Base-by-base conservation (phyloP, 2,113 vertebrate genomes). In the Mixornis gularis region DNA sequence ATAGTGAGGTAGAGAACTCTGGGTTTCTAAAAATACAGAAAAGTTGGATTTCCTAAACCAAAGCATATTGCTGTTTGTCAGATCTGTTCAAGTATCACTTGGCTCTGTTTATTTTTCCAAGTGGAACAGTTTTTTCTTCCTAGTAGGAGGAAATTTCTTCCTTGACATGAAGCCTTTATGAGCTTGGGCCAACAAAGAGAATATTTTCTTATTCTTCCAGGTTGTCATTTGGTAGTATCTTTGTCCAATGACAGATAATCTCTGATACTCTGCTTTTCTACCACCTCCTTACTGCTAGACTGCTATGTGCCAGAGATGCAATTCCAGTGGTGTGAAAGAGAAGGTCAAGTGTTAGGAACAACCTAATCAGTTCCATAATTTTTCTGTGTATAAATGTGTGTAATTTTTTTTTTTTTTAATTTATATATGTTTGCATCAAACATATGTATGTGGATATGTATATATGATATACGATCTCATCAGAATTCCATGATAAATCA, bases 231-330 rank as follows among this genome's bases (percentile, higher is more conserved):
- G 40, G 66, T 34, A 62, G 14, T 53, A 24, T 73, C 43, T 70
- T 93, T 71, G 80, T 91, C 38, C 40, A 94, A 90, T 69, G 73
- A 90, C 34, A 94, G 24, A 44, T 85, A 55, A 85, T 85, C 66
- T 92, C 70, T 90, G 83, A 82, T 19, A 52, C 5, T 76, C 55
- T 44, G 15, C 9, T 77, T 92, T 81, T 89, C 84, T 78, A 59
- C 36, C 30, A 58, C 11, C 66, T 83, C 34, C 38, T 81, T 90
- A 41, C 55, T 87, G 51, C 51, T 86, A 65, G 49, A 55, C 16
- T 90, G 22, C 34, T 85, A 55, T 10, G 21, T 70, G 29, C 66
- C 89, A 95, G 44, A 84, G 41, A 91, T 70, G 64, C 62, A 93
- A 77, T 90, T 85, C 58, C 68, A 76, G 48, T 38, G 25, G 2